phyloP scores from a whole-genome alignment of 2,797 vertebrate species.

The Neopelma chrysocephalum region DNA sequence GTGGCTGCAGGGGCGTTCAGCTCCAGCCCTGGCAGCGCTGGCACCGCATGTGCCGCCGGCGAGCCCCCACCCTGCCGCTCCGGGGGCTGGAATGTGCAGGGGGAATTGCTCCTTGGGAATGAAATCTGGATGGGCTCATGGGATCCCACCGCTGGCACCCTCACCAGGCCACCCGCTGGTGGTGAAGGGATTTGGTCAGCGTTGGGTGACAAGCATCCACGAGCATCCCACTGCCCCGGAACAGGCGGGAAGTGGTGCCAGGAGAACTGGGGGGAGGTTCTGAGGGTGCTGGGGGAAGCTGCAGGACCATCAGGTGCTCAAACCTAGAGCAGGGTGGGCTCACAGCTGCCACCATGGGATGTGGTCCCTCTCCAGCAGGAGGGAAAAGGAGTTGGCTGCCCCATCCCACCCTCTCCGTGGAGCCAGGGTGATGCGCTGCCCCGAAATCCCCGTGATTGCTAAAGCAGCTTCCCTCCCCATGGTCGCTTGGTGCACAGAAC shows the following conservation, averaged over 20 bases:
- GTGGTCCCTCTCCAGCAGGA: background rate
- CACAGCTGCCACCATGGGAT: fast-evolving
- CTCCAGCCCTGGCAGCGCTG: background rate
- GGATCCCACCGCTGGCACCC: background rate
- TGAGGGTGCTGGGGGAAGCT: background rate
- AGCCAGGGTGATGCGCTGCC: fast-evolving
- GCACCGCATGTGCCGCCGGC: fast-evolving
- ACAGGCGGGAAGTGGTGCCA: fast-evolving
- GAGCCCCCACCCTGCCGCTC: background rate
- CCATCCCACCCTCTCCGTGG: background rate
- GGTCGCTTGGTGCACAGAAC: background rate
- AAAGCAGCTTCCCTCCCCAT: background rate
- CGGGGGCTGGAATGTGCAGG: fast-evolving
- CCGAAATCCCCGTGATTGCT: background rate
- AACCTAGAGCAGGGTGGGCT: background rate
- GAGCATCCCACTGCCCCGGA: fast-evolving
- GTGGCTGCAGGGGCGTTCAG: background rate
- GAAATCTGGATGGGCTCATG: fast-evolving
- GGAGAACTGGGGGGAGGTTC: fast-evolving
- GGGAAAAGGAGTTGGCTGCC: background rate
- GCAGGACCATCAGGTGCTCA: background rate
- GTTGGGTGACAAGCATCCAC: fast-evolving
- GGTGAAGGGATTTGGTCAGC: fast-evolving
- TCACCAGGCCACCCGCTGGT: fast-evolving
- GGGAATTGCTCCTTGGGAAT: background rate